These are phyloP conservation scores for Argynnis bischoffii DNA, from an alignment of 2,888 invertebrate species.

Conservation along the genomic window DNA sequence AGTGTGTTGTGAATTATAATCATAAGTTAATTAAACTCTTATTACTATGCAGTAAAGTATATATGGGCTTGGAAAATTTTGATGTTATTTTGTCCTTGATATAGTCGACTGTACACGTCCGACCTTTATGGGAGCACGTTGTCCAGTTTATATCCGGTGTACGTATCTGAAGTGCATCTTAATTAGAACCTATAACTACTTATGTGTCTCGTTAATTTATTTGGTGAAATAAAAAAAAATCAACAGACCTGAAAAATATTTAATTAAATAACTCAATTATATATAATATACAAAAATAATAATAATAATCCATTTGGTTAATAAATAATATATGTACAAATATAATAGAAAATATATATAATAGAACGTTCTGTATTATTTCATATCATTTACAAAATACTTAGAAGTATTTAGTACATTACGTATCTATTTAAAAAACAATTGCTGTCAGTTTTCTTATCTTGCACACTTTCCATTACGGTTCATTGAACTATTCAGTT, in stretches of 20 bases:
- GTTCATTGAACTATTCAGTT: slow-evolving; percentile 59
- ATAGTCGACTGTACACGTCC: slow-evolving; percentile 24
- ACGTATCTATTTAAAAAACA: slow-evolving; percentile 43
- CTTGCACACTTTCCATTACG: slow-evolving; percentile 63
- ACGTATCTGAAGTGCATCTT: slow-evolving; percentile 33
- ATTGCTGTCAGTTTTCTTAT: slow-evolving; percentile 51
- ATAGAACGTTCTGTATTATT: background rate
- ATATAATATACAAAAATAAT: too few species aligned
- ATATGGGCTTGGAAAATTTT: background rate
- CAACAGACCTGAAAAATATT: too few species aligned
- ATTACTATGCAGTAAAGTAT: slow-evolving; percentile 5
- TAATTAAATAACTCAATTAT: too few species aligned
- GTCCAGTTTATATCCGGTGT: slow-evolving; percentile 36
- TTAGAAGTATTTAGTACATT: background rate
- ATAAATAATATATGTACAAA: too few species aligned
- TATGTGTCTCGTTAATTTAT: background rate
- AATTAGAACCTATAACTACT: slow-evolving; percentile 26
- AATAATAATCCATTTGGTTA: too few species aligned
- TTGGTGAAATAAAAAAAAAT: background rate
- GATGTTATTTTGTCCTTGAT: slow-evolving; percentile 26
- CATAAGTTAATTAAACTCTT: background rate
- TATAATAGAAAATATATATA: too few species aligned
- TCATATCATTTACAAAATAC: slow-evolving; percentile 2
- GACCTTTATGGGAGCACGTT: slow-evolving; percentile 35
- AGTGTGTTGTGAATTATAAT: slow-evolving; percentile 17